Conservation (phyloP, 2,113 vertebrate genomes). For the Grantiella picta region DNA sequence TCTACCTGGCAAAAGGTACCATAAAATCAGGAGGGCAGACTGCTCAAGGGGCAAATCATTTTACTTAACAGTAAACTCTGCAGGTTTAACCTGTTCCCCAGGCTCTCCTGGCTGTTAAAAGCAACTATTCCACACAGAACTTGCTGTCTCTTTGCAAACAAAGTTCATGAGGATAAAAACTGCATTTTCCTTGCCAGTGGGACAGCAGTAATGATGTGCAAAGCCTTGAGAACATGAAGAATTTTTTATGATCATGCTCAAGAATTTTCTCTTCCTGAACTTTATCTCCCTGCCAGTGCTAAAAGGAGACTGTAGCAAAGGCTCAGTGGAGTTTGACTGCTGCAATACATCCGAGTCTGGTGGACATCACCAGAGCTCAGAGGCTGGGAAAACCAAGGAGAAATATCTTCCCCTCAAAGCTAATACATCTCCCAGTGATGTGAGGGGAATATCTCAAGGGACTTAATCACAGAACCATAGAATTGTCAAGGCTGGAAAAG, state of each 20-base stretch:
- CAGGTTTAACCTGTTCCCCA: background rate
- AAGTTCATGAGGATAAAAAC: background rate
- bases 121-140: background rate
- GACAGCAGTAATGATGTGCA: background rate
- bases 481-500: background rate
- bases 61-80: background rate
- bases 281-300: background rate
- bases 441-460: background rate
- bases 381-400: background rate
- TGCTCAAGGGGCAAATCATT: background rate
- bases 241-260: background rate
- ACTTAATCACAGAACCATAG: background rate
- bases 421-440: background rate
- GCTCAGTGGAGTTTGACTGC: background rate
- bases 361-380: background rate
- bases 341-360: background rate
- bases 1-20: background rate
- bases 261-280: background rate
- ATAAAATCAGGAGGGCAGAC: background rate
- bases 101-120: background rate
- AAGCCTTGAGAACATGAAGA: background rate
- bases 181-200: background rate
- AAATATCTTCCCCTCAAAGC: background rate
- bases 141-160: background rate
- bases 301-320: background rate